phyloP scores from a whole-genome alignment of 2,113 vertebrate genomes.

The Elanus axillaris region DNA sequence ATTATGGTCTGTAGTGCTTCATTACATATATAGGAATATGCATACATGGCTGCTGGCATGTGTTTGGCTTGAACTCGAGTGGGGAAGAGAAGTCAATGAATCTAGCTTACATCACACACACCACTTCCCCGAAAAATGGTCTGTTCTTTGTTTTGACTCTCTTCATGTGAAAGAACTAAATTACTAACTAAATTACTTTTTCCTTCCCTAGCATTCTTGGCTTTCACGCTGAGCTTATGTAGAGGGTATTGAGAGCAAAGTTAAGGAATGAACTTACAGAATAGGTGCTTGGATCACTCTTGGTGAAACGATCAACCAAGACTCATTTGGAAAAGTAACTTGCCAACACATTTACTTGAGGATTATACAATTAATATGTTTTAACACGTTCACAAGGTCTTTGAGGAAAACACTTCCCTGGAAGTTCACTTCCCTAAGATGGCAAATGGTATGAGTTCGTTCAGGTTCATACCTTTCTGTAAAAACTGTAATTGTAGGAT shows the following conservation, averaged over 20 bases:
- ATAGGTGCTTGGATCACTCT: background rate
- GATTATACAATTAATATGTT: background rate
- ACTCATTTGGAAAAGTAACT: background rate
- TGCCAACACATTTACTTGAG: background rate
- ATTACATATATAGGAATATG: background rate
- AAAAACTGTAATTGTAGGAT: background rate
- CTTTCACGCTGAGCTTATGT: background rate
- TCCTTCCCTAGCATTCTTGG: background rate
- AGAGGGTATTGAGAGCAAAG: background rate
- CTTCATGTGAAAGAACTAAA: background rate
- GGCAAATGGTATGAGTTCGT: accelerated
- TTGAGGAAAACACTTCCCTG: background rate
- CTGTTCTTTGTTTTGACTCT: background rate
- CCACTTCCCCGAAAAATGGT: background rate
- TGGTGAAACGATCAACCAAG: background rate
- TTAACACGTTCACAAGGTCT: background rate
- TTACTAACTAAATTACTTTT: background rate
- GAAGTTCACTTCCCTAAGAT: background rate
- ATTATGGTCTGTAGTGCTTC: background rate
- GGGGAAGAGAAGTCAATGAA: background rate
- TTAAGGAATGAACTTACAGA: background rate
- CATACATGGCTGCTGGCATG: background rate
- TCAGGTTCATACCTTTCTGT: background rate
- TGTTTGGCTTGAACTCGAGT: background rate
- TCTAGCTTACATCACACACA: background rate